Evolutionary conservation across 2,113 vertebrate genomes (phyloP).

Genomic region (Centropus unirufus): DNA sequence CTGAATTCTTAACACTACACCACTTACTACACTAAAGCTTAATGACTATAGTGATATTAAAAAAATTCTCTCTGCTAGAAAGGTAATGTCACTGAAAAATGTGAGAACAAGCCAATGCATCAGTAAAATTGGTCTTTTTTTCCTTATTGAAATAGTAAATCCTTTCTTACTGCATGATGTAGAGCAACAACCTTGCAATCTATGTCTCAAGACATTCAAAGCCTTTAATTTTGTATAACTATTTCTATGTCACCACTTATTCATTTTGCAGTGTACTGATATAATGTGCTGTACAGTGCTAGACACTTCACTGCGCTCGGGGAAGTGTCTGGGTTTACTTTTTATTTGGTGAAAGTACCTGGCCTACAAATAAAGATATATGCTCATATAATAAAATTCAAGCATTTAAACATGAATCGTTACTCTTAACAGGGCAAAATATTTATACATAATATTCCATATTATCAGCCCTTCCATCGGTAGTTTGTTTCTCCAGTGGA

Average conservation of each 20-base stretch:
- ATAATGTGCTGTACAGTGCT: not conserved
- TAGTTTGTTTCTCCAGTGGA: not conserved
- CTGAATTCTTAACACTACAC: not conserved
- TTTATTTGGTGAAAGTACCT: not conserved
- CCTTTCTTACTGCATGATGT: not conserved
- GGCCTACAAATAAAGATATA: not conserved
- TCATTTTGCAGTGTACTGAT: not conserved
- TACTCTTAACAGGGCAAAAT: not conserved
- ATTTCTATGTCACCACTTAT: not conserved
- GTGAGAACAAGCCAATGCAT: not conserved
- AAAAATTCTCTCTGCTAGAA: not conserved
- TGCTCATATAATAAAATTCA: not conserved
- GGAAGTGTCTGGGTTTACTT: not conserved
- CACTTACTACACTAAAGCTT: not conserved
- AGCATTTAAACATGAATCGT: not conserved
- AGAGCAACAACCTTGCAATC: not conserved
- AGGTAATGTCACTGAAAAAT: not conserved
- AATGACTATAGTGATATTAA: not conserved
- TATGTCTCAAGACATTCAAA: not conserved
- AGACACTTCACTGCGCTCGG: not conserved
- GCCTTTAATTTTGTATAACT: not conserved
- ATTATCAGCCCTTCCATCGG: not conserved
- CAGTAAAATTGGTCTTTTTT: not conserved
- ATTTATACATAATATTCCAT: not conserved
- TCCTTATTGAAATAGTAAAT: not conserved